phyloP scores from a whole-genome alignment of 2,113 vertebrate genomes.

The Mystacornis crossleyi region DNA sequence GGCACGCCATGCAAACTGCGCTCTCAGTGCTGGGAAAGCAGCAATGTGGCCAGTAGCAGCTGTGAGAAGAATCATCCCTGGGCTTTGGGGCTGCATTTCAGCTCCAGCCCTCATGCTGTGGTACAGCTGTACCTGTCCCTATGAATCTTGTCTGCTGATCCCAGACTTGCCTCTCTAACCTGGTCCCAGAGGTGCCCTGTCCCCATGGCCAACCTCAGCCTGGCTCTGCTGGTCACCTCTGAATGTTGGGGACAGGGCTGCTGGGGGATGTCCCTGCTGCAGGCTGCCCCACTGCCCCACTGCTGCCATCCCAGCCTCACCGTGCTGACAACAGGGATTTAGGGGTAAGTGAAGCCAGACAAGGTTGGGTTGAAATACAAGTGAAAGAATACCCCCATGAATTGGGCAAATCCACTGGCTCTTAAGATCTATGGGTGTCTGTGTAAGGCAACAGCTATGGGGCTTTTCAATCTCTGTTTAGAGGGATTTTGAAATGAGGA shows the following conservation, averaged over 20 bases:
- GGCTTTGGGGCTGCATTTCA: neutral
- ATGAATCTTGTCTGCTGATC: neutral
- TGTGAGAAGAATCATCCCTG: accelerated
- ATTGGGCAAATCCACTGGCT: neutral
- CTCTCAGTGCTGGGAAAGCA: neutral
- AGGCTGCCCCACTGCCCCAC: neutral
- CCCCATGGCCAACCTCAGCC: neutral
- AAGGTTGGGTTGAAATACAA: neutral
- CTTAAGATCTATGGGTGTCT: neutral
- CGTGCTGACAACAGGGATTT: neutral
- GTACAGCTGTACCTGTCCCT: neutral
- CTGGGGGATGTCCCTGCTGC: neutral
- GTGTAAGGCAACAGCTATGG: neutral
- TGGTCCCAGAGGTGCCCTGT: neutral
- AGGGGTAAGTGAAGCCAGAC: neutral
- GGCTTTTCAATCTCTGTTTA: neutral
- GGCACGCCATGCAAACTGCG: accelerated
- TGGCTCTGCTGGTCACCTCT: neutral
- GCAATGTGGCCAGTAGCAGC: neutral
- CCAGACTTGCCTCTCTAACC: neutral
- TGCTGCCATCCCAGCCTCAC: neutral
- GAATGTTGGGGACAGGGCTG: neutral
- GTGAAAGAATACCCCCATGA: neutral
- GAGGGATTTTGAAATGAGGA: neutral
- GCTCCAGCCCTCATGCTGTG: neutral